A percentile compares a stretch with the other conserved stretches of the same genome.
These are phyloP conservation scores for Epinotia bilunana DNA, from an alignment of 2,888 invertebrate species.

Conservation along the genomic window DNA sequence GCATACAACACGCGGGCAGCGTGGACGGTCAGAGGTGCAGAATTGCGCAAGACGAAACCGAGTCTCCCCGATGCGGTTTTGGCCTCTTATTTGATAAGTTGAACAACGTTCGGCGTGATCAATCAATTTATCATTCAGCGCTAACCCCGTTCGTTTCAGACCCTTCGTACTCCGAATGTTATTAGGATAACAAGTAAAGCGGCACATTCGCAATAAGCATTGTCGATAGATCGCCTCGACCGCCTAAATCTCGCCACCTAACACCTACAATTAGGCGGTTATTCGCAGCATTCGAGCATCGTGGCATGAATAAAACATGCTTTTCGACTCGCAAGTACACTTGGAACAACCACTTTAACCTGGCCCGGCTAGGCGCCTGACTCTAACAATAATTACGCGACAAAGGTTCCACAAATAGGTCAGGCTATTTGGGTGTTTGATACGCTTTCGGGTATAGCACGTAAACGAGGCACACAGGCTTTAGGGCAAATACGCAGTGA, in stretches of 20 bases:
- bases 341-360: conserved; percentile 57
- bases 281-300: conserved; percentile 72
- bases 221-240: conserved; percentile 54
- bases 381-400: conserved; percentile 39
- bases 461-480: conserved; percentile 59
- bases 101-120: conserved; percentile 30
- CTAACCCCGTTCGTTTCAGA: conserved; percentile 42
- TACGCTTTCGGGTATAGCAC: conserved; percentile 58
- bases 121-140: conserved; percentile 33
- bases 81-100: conserved; percentile 28
- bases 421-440: conserved; percentile 55
- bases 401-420: conserved; percentile 46
- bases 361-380: conserved; percentile 52
- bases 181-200: conserved; percentile 67
- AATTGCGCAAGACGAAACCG: too few relatives aligned
- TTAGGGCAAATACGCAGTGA: conserved; percentile 62
- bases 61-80: too few relatives aligned
- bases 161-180: conserved; percentile 52
- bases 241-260: conserved; percentile 65
- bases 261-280: conserved; percentile 80
- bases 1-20: too few relatives aligned
- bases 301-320: conserved; percentile 81
- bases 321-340: conserved; percentile 71
- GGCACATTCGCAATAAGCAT: conserved; percentile 53
- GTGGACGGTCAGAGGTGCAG: too few relatives aligned